Evolutionary conservation across 2,113 vertebrate species (phyloP), one percentile per base, ranked within the genome.

Genomic region (Alosa alosa): DNA sequence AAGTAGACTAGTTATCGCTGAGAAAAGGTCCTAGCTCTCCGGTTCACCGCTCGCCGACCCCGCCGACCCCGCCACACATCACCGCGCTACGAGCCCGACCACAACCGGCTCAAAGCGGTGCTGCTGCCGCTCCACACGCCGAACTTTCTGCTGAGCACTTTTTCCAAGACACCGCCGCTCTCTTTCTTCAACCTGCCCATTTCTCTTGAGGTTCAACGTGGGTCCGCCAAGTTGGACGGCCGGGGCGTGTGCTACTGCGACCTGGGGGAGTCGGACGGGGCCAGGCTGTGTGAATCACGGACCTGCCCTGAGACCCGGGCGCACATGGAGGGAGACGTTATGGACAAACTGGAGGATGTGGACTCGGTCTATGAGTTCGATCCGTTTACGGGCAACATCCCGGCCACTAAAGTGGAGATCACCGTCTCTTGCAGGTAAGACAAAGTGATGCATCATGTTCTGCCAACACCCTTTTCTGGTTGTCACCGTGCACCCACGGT

Each of bases 341-440:
- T 96, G 95, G 96, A 97, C 93, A 96, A 96, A 92, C 93, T 96
- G 84, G 96, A 95, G 87, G 96, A 94, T 94, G 96, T 96, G 97
- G 95, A 97, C 87, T 97, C 96, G 87, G 94, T 97, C 92, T 96
- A 95, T 89, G 95, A 95, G 91, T 96, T 97, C 93, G 97, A 97
- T 89, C 95, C 96, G 84, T 94, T 98, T 91, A 95, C 94, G 81
- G 96, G 95, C 87, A 96, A 95, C 92, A 96, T 98, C 89, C 97
- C 97, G 22, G 96, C 97, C 89, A 98, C 97, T 86, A 97, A 97
- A 92, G 97, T 99, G 92, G 97, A 99, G 91, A 95, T 99, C 92
- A 98, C 97, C 41, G 97, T 98, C 85, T 98, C 97, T 64, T 98
- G 97, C 96, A 97, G 97, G 97, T 95, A 93, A 92, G 95, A 81